Evolutionary conservation across 2,113 vertebrate genomes (phyloP), one percentile per base, ranked within the genome.

Genomic region (Hymenochirus boettgeri): DNA sequence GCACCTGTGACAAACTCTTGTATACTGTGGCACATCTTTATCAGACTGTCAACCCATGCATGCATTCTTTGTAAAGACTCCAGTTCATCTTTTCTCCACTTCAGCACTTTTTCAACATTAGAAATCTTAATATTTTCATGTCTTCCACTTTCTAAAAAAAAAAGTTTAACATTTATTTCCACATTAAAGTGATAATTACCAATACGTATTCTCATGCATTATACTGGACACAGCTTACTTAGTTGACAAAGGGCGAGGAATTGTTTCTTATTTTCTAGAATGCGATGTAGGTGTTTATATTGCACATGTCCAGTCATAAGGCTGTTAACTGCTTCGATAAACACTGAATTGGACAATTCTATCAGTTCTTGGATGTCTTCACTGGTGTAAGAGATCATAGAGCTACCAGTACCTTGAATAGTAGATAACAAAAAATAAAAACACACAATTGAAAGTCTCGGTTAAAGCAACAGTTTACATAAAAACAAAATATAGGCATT

Each of bases 21-120:
- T 51, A 92, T 86, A 46, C 72, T 87, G 65, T 50, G 78, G 18
- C 85, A 88, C 89, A 91, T 86, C 54, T 37, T 80, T 65, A 99
- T 69, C 9, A 99, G 71, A 25, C 80, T 75, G 37, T 84, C 84
- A 1, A 97, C 70, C 1, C 75, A 71, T 26, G 76, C 71, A 2
- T 73, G 77, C 73, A 94, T 88, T 1, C 7, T 5, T 65, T 72
- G 79, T 2, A 99, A 69, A 22, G 60, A 62, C 0, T 3, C 0
- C 2, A 94, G 45, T 67, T 96, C 92, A 0, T 71, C 1, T 0
- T 8, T 2, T 55, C 94, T 88, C 51, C 18, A 53, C 1, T 33
- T 9, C 29, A 99, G 74, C 26, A 92, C 46, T 2, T 74, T 26
- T 35, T 1, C 48, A 75, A 86, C 2, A 0, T 55, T 6, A 0